These are phyloP conservation scores for Danionella dracula DNA, from an alignment of 2,797 vertebrate species.

Conservation along the genomic window DNA sequence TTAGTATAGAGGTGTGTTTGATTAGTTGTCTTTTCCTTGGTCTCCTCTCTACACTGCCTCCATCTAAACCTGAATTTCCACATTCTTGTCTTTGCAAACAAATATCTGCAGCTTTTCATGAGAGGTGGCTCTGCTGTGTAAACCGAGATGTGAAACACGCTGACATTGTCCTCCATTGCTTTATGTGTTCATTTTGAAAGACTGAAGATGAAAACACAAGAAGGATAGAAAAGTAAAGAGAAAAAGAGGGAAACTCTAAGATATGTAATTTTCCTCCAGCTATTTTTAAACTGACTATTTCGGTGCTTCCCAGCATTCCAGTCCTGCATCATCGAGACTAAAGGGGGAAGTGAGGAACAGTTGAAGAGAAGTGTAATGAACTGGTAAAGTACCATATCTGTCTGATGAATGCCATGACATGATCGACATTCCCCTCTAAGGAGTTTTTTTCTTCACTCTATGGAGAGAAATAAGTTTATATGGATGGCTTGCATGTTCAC, in stretches of 20 bases:
- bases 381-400: neutral
- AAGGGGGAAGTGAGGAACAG: conserved; percentile 17
- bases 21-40: neutral
- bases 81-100: conserved; percentile 36
- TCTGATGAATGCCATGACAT: conserved; percentile 34
- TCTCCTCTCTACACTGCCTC: neutral
- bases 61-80: conserved; percentile 42
- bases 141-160: neutral
- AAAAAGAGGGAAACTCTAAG: neutral
- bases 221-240: neutral
- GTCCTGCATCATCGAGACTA: neutral
- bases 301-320: conserved; percentile 31
- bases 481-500: too few relatives aligned
- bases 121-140: neutral
- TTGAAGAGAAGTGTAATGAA: neutral
- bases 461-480: too few relatives aligned
- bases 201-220: neutral
- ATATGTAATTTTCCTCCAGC: conserved; percentile 5
- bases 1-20: neutral
- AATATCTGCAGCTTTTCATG: neutral
- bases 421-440: conserved; percentile 29
- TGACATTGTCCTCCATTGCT: conserved; percentile 7
- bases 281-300: conserved; percentile 35
- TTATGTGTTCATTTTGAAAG: neutral
- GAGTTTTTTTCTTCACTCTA: too few relatives aligned